Percentiles rank a stretch among this genome's conserved stretches.
Evolutionary conservation across 2,888 invertebrate genomes (phyloP).

Genomic region (Drosophila sordidapex): DNA sequence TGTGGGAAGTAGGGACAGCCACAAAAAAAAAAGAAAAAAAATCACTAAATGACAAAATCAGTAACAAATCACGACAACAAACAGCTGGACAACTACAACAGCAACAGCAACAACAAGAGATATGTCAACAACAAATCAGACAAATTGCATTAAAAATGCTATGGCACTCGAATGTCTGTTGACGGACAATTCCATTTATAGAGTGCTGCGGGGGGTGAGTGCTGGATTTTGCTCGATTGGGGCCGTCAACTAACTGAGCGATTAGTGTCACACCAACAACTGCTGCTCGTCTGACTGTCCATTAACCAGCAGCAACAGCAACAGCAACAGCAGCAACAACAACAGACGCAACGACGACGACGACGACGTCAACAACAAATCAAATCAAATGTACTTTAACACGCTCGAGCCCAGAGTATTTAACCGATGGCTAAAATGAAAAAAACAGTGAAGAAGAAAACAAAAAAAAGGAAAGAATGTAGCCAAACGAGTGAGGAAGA

Average conservation of each 20-base stretch:
- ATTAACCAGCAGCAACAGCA: slow-evolving; percentile 58
- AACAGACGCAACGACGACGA: slow-evolving; percentile 50
- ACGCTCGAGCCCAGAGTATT: slow-evolving; percentile 72
- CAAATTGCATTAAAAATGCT: slow-evolving; percentile 81
- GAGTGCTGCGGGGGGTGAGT: background rate
- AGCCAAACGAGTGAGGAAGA: slow-evolving; percentile 30
- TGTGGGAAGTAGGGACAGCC: background rate
- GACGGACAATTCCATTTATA: slow-evolving; percentile 58
- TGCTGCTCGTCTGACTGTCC: slow-evolving; percentile 62
- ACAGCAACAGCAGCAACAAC: slow-evolving; percentile 26
- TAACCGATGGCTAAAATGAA: slow-evolving; percentile 61
- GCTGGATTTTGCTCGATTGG: slow-evolving; percentile 13
- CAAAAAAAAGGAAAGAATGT: slow-evolving; percentile 9
- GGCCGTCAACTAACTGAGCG: slow-evolving; percentile 71
- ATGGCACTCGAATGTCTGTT: slow-evolving; percentile 70
- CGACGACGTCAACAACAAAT: slow-evolving; percentile 72
- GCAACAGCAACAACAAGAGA: slow-evolving; percentile 45
- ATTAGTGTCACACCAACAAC: slow-evolving; percentile 72
- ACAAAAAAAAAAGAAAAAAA: slow-evolving; percentile 48
- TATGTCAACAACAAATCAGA: slow-evolving; percentile 79
- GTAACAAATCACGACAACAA: slow-evolving; percentile 78
- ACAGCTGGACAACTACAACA: slow-evolving; percentile 41
- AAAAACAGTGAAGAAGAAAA: slow-evolving; percentile 18
- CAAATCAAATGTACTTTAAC: slow-evolving; percentile 80
- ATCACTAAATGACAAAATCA: slow-evolving; percentile 80